Percentiles rank a stretch among this genome's conserved stretches.
These are phyloP conservation scores for Portunus trituberculatus DNA, from an alignment of 1,140 invertebrate genomes.

Conservation along the genomic window DNA sequence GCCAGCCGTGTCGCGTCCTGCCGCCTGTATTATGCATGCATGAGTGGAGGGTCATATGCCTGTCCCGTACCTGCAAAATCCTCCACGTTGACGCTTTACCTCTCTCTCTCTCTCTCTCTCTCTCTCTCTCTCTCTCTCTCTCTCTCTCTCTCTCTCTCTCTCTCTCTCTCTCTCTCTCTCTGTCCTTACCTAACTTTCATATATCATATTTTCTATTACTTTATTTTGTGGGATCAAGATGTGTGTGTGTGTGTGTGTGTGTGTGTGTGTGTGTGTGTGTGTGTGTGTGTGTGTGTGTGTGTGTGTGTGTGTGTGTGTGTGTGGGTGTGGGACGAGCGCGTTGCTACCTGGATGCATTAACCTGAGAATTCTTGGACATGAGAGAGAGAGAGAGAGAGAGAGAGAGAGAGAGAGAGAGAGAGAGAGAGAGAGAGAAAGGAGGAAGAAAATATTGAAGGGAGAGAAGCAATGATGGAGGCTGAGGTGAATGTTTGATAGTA, in stretches of 20 bases:
- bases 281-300: slow-evolving; percentile 37
- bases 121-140: slow-evolving; percentile 20
- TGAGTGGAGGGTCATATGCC: slow-evolving; percentile 67
- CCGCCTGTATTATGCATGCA: slow-evolving; percentile 68
- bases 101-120: slow-evolving; percentile 37
- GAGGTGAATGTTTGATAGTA: not conserved
- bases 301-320: not conserved
- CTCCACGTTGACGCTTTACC: slow-evolving; percentile 42
- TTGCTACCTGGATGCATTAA: too few species aligned
- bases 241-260: not conserved
- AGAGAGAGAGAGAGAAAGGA: not conserved
- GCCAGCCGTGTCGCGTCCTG: slow-evolving; percentile 46
- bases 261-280: slow-evolving; percentile 9
- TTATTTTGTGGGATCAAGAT: not conserved
- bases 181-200: too few species aligned
- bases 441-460: not conserved
- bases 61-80: slow-evolving; percentile 51
- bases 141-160: slow-evolving; percentile 51
- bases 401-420: not conserved
- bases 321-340: too few species aligned
- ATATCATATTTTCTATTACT: too few species aligned
- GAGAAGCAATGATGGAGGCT: not conserved
- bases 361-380: not conserved
- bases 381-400: not conserved
- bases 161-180: slow-evolving; percentile 35